Evolutionary conservation across 2,113 vertebrate species (phyloP).

Genomic region (Bagarius yarrelli): DNA sequence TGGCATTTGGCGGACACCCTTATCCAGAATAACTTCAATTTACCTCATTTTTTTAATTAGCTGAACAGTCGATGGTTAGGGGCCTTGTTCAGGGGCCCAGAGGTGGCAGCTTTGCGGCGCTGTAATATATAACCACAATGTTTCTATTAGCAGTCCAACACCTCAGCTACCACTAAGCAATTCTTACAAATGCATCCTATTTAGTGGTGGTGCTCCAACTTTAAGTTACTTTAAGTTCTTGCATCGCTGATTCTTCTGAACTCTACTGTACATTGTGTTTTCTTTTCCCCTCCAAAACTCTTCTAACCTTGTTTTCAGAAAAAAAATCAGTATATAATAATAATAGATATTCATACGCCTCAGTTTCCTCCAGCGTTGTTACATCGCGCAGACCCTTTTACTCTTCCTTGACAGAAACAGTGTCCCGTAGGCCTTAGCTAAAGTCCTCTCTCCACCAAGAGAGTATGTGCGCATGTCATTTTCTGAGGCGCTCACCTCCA

Average conservation of each 20-base stretch:
- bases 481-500: conserved; percentile 47
- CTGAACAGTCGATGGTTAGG: no score
- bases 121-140: no score
- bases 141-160: no score
- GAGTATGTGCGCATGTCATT: conserved; percentile 35
- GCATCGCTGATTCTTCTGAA: neutral
- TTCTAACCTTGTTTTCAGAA: neutral
- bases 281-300: neutral
- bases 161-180: no score
- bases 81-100: no score
- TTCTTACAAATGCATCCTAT: no score
- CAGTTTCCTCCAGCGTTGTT: neutral
- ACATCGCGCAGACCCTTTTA: neutral
- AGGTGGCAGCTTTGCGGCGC: no score
- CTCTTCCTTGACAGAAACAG: conserved; percentile 1
- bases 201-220: no score
- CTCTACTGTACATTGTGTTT: neutral
- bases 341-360: conserved; percentile 13
- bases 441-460: conserved; percentile 8
- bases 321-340: neutral
- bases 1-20: no score
- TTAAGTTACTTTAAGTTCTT: neutral
- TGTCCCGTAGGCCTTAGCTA: conserved; percentile 21
- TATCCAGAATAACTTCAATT: no score
- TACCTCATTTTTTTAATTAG: no score